Evolutionary conservation across 2,113 vertebrate genomes (phyloP).

Genomic region (Sus scrofa): T2T-Sscrofa CM000819.6:75209001-75209500

Average conservation of each 20-base stretch:
- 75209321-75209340: not conserved
- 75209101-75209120: slow-evolving; percentile 99
- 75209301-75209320: not conserved
- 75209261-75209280: not conserved
- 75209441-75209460: slow-evolving; percentile 98
- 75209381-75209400: slow-evolving; percentile 2
- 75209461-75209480: slow-evolving; percentile 97
- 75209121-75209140: not conserved
- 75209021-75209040: slow-evolving; percentile 97
- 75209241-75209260: not conserved
- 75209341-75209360: not conserved
- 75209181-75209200: not conserved
- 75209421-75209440: slow-evolving; percentile 93
- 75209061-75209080: slow-evolving; percentile 98
- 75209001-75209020: slow-evolving; percentile 99
- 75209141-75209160: slow-evolving; percentile 8
- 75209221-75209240: not conserved
- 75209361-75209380: slow-evolving; percentile 38
- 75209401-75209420: slow-evolving; percentile 8
- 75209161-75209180: not conserved
- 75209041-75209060: slow-evolving; percentile 98
- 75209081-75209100: slow-evolving; percentile 98
- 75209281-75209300: not conserved
- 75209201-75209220: not conserved
- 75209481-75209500: slow-evolving; percentile 98